Base-by-base conservation (phyloP, 2,797 vertebrate species). In the Melanotaenia trifasciata region DNA sequence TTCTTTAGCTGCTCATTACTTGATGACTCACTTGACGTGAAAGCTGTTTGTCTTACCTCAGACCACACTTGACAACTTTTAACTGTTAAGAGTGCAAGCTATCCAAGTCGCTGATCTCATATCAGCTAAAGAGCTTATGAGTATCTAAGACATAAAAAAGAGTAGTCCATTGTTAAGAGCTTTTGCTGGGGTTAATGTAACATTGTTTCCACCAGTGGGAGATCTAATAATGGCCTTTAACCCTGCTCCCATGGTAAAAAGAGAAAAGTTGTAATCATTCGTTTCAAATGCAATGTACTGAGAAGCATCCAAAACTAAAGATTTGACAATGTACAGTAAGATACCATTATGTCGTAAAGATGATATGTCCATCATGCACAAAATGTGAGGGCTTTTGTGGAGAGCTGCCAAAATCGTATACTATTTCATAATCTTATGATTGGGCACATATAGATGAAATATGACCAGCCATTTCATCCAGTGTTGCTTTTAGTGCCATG, bases 11-110 rank as follows among this genome's bases (percentile, higher is more conserved):
- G 73, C 67, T 87, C 75, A 62, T 88, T 85, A 86, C 72, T 73
- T 73, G 77, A 91, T 91, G 88, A 92, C 79, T 92, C 86, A 92
- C 57, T 89, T 56, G 64, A 80, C 77, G 79, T 67, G 73, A 83
- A 72, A 87, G 68, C 59, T 33, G 72, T 81, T 90, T 2, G 56
- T 87, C 84, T 83, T 54, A 86, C 73, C 73, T 80, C 77, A 74
- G 56, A 70, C 87, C 87, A 84, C 83, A 78, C 81, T 83, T 69
- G 76, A 59, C 58, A 64, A 74, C 65, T 47, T 82, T 70, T 74
- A 79, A 80, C 73, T 63, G 80, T 80, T 85, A 89, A 85, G 79
- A 81, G 75, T 65, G 84, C 72, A 72, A 59, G 71, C 74, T 72
- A 59, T 84, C 80, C 70, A 62, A 83, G 84, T 85, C 58, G 60